These are phyloP conservation scores for Stratiomys singularior DNA, from an alignment of 2,888 invertebrate genomes.

Conservation along the genomic window DNA sequence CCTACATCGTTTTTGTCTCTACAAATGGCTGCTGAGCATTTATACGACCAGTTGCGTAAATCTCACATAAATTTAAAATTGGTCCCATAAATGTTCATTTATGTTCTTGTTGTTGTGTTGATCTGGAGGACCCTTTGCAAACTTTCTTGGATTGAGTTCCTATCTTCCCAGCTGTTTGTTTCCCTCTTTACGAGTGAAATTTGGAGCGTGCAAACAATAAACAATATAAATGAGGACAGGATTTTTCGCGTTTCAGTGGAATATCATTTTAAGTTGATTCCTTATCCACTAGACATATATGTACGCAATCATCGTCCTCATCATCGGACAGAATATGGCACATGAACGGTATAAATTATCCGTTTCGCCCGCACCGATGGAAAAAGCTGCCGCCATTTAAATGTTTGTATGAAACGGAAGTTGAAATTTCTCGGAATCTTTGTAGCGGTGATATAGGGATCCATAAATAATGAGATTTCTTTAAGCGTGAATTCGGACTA, in stretches of 20 bases:
- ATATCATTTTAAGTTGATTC: too few relatives aligned
- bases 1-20: too few relatives aligned
- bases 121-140: too few relatives aligned
- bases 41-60: conserved; percentile 42
- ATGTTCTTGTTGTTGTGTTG: conserved; percentile 9
- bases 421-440: too few relatives aligned
- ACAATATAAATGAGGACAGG: conserved; percentile 10
- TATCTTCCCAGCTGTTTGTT: too few relatives aligned
- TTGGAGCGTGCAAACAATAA: conserved; percentile 38
- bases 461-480: conserved; percentile 41
- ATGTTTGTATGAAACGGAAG: too few relatives aligned
- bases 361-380: too few relatives aligned
- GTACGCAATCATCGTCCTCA: too few relatives aligned
- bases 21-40: background rate
- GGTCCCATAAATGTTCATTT: conserved; percentile 40
- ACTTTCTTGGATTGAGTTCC: too few relatives aligned
- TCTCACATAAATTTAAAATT: conserved; percentile 44
- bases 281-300: too few relatives aligned
- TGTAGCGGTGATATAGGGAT: background rate
- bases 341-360: background rate
- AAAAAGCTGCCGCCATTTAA: too few relatives aligned
- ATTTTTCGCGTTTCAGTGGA: background rate
- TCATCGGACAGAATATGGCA: background rate
- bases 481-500: conserved; percentile 39
- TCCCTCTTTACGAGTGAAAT: background rate